Base-by-base conservation (phyloP, 2,888 invertebrate species). In the Laspeyria flexula region DNA sequence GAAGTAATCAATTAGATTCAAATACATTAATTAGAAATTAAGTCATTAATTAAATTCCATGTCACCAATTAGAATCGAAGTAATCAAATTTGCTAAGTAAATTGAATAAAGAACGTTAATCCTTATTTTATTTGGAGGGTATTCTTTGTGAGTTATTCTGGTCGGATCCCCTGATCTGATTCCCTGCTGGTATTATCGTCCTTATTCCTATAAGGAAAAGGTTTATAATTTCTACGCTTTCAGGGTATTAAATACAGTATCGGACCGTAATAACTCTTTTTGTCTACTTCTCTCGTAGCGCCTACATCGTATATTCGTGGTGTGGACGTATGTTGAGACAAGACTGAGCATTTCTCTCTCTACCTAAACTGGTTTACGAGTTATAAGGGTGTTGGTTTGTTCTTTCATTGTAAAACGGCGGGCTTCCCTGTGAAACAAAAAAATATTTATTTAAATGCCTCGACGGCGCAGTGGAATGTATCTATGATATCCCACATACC, bases 261-360 rank as follows among this genome's bases (percentile, higher is more conserved):
- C n/a, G n/a, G n/a, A n/a, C n/a, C n/a, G n/a, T n/a, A n/a, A n/a
- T n/a, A n/a, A n/a, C n/a, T n/a, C n/a, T 71, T 54, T 68, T 78
- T 60, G 62, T 48, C 60, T 67, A 65, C 48, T 53, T 60, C 55
- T 71, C 67, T 58, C 49, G 53, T 60, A 55, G 56, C 62, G 68
- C 56, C 69, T 65, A 65, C 65, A 60, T 63, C 61, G 66, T 78
- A 78, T 82, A 79, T 78, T 78, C 83, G 81, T 84, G 79, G 70
- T 78, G 79, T 82, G 90, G 90, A 90, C 90, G 90, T 84, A 76
- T 46, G 15, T 76, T 77, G 81, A 81, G 81, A 83, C 77, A 75
- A 73, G 73, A 71, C 67, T 66, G 71, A 69, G 68, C 90, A 88
- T 87, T 88, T 86, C 81, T 80, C 70, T 66, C 69, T 72, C 42